These are phyloP conservation scores for Cydia strobilella DNA, from an alignment of 1,140 invertebrate genomes.

Conservation along the genomic window DNA sequence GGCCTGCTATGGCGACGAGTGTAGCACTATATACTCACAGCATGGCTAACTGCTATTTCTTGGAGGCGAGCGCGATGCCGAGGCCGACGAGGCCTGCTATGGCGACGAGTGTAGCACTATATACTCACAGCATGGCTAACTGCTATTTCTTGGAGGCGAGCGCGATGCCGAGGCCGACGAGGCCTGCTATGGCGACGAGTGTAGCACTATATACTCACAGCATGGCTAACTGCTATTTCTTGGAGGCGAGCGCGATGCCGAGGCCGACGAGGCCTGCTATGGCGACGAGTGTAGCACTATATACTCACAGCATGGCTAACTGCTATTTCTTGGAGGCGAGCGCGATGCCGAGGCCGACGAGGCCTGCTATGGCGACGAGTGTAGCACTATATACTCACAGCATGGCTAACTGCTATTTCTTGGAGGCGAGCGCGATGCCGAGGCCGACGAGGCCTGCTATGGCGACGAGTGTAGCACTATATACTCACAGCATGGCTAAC, in stretches of 20 bases:
- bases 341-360: conserved; percentile 75
- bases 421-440: conserved; percentile 84
- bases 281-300: no score
- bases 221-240: conserved; percentile 77
- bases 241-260: conserved; percentile 84
- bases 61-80: conserved; percentile 84
- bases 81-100: no score
- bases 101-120: no score
- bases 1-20: no score
- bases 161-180: conserved; percentile 75
- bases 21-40: no score
- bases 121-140: conserved; percentile 69
- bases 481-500: conserved; percentile 69
- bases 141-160: conserved; percentile 83
- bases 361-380: no score
- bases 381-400: no score
- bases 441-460: no score
- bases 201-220: no score
- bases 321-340: conserved; percentile 83
- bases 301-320: conserved; percentile 69
- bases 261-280: no score
- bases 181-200: no score
- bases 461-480: no score
- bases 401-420: conserved; percentile 77
- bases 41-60: conserved; percentile 77